Evolutionary conservation across 2,113 vertebrate genomes (phyloP).

Genomic region (Probosciger aterrimus): DNA sequence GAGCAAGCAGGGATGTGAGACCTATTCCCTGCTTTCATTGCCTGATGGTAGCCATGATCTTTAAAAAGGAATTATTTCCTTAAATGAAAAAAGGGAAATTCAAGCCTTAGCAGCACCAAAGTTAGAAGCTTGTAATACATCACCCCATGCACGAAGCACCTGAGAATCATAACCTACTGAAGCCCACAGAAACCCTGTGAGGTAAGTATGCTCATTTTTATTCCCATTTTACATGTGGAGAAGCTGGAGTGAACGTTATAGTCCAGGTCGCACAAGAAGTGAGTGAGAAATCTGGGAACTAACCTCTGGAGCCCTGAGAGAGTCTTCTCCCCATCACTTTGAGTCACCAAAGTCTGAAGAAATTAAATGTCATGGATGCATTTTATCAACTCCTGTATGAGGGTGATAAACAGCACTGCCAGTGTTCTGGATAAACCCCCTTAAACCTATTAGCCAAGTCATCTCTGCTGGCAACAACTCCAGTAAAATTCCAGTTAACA

Average conservation of each 20-base stretch:
- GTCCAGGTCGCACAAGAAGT: background rate
- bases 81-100: background rate
- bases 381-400: background rate
- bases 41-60: background rate
- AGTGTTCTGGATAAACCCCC: background rate
- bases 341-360: background rate
- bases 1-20: background rate
- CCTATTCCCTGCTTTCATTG: background rate
- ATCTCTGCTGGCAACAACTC: conserved; percentile 14
- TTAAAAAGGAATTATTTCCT: background rate
- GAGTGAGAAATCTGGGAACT: background rate
- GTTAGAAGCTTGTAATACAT: background rate
- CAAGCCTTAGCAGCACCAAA: background rate
- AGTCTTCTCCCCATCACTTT: background rate
- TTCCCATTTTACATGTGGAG: background rate
- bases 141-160: background rate
- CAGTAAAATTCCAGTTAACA: conserved; percentile 37
- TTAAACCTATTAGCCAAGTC: conserved; percentile 9
- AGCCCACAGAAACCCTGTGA: background rate
- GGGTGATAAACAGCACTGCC: background rate
- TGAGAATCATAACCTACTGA: background rate
- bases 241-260: background rate
- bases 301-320: background rate
- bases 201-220: background rate
- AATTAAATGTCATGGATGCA: background rate